Evolutionary conservation across 1,140 invertebrate species (phyloP).

Genomic region (Lanistes nyassanus): DNA sequence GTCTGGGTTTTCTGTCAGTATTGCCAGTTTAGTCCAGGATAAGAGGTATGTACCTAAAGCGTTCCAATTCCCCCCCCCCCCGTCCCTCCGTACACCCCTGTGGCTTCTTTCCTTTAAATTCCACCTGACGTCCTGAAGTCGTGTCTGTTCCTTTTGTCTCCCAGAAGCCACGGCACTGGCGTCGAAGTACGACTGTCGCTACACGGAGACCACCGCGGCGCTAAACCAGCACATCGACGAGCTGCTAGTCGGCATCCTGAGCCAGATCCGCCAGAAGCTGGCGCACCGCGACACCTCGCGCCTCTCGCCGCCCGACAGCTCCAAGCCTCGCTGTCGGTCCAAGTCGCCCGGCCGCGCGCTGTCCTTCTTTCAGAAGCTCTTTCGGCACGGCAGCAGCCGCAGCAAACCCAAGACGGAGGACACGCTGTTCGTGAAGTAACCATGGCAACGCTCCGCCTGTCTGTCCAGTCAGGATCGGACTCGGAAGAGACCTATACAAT

Average conservation of each 20-base stretch:
- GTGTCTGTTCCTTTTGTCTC: neutral
- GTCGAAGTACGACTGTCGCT: slow-evolving; percentile 73
- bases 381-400: slow-evolving; percentile 33
- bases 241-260: slow-evolving; percentile 80
- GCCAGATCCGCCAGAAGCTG: slow-evolving; percentile 67
- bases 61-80: too few species aligned
- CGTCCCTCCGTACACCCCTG: too few species aligned
- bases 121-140: too few species aligned
- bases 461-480: too few species aligned
- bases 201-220: slow-evolving; percentile 84
- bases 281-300: slow-evolving; percentile 14
- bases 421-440: slow-evolving; percentile 24
- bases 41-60: too few species aligned
- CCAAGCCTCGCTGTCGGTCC: slow-evolving; percentile 22
- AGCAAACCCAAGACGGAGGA: slow-evolving; percentile 51
- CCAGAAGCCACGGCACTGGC: slow-evolving; percentile 16
- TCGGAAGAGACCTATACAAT: too few species aligned
- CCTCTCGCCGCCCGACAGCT: slow-evolving; percentile 1
- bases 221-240: slow-evolving; percentile 86
- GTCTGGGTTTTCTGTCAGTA: too few species aligned
- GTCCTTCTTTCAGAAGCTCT: slow-evolving; percentile 47
- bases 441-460: too few species aligned
- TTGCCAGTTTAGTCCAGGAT: too few species aligned
- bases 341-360: slow-evolving; percentile 28
- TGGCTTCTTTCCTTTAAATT: too few species aligned